Base-by-base conservation (phyloP, 2,797 vertebrate species). In the Catamblyrhynchus diadema region DNA sequence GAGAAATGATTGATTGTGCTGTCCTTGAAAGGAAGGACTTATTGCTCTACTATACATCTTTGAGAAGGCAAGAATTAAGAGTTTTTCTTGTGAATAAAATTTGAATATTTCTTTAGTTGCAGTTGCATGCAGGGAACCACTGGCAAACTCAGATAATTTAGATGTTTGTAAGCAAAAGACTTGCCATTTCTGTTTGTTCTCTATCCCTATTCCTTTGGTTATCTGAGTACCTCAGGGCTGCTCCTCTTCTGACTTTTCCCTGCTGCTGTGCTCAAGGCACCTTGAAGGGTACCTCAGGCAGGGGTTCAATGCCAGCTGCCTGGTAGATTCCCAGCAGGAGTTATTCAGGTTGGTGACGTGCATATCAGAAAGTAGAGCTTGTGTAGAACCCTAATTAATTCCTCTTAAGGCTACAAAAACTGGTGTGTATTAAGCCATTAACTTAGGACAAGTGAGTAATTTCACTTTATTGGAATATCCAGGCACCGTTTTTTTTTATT, bases 341-440 rank as follows among this genome's bases (percentile, higher is more conserved):
- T 67, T 69, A 19, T 30, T 72, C 0, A 0, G 33, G 10, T 19
- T 44, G 30, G 5, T 51, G 35, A 15, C 0, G 1, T 39, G 13
- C 3, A 0, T 35, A 22, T 54, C 23, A 35, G 47, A 73, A 19
- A 74, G 11, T 5, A 86, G 12, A 3, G 3, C 6, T 69, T 75
- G 8, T 37, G 28, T 22, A 91, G 59, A 72, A 11, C 10, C 10
- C 23, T 86, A 24, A 39, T 83, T 85, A 17, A 42, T 83, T 82
- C 51, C 18, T 81, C 47, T 65, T 69, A 65, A 54, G 35, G 37
- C 7, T 47, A 37, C 1, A 4, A 30, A 81, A 81, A 81, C 2
- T 59, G 12, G 10, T 39, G 3, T 14, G 12, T n/a, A 72, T 50
- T 37, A 54, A 83, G 21, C 6, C 37, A 48, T 56, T 88, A 66